A percentile compares a stretch with the other conserved stretches of the same genome.
These are phyloP conservation scores for Sinodicranocentrus sp. DNA, from an alignment of 2,888 invertebrate genomes.

Conservation along the genomic window DNA sequence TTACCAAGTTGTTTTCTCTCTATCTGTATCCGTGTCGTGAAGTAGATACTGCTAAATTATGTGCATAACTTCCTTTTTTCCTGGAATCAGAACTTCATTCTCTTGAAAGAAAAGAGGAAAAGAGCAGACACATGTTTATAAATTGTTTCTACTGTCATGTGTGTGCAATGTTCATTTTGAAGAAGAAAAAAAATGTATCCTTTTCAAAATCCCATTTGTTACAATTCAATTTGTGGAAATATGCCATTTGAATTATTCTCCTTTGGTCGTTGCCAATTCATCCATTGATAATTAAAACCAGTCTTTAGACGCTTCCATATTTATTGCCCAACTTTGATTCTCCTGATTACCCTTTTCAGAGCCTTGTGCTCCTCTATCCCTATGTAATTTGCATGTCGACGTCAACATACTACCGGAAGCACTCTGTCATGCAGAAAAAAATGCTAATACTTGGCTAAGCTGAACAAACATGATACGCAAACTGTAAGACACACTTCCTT, in stretches of 20 bases:
- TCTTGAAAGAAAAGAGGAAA: background rate
- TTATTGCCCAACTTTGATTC: background rate
- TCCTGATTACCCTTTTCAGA: too few relatives aligned
- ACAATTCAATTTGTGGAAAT: too few relatives aligned
- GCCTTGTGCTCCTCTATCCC: background rate
- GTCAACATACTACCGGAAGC: background rate
- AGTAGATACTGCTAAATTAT: background rate
- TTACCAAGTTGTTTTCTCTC: background rate
- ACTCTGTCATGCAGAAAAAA: background rate
- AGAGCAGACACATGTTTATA: background rate
- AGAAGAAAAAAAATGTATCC: background rate
- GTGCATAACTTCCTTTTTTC: slow-evolving; percentile 17
- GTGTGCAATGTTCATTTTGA: background rate
- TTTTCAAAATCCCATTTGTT: too few relatives aligned
- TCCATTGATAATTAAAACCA: background rate
- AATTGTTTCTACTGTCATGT: background rate
- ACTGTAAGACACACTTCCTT: too few relatives aligned
- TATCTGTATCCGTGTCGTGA: background rate
- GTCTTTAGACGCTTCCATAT: background rate
- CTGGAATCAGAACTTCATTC: background rate
- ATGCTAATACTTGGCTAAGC: background rate
- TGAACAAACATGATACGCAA: too few relatives aligned
- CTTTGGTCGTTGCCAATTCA: background rate
- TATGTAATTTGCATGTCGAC: background rate
- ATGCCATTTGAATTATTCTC: too few relatives aligned